These are phyloP conservation scores for Poeciliopsis paucimaculata DNA, from an alignment of 2,797 vertebrate genomes.

Conservation along the genomic window DNA sequence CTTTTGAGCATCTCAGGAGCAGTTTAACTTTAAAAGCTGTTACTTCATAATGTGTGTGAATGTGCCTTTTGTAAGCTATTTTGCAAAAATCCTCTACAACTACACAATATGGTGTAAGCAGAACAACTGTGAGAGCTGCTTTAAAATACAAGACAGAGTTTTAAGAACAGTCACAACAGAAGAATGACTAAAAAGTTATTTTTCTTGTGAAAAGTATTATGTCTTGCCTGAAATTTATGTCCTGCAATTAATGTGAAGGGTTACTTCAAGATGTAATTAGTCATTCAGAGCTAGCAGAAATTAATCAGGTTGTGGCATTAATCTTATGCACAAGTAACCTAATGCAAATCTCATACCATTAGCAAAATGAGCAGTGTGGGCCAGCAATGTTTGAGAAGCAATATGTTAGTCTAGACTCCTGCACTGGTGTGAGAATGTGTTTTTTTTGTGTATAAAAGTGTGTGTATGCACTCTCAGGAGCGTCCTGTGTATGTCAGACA, in stretches of 20 bases:
- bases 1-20: constrained; percentile 22
- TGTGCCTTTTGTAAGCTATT: constrained; percentile 38
- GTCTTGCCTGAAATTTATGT: constrained; percentile 18
- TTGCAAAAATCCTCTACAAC: constrained; percentile 49
- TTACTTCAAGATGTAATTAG: constrained; percentile 11
- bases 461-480: constrained; percentile 42
- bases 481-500: constrained; percentile 58
- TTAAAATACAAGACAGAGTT: constrained; percentile 6
- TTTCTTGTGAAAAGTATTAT: constrained; percentile 8
- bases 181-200: background rate
- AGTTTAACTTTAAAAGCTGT: constrained; percentile 34
- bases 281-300: constrained; percentile 12
- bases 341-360: constrained; percentile 31
- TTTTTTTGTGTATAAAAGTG: constrained; percentile 21
- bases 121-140: constrained; percentile 37
- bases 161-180: background rate
- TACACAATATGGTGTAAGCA: constrained; percentile 32
- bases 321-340: constrained; percentile 18
- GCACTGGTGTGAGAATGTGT: constrained; percentile 24
- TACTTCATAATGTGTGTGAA: constrained; percentile 46
- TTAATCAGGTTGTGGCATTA: constrained; percentile 13
- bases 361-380: constrained; percentile 11
- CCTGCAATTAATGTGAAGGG: background rate
- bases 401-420: constrained; percentile 7
- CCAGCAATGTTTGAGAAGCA: constrained; percentile 19